phyloP scores from a whole-genome alignment of 2,797 vertebrate genomes.

The Mus caroli region DNA sequence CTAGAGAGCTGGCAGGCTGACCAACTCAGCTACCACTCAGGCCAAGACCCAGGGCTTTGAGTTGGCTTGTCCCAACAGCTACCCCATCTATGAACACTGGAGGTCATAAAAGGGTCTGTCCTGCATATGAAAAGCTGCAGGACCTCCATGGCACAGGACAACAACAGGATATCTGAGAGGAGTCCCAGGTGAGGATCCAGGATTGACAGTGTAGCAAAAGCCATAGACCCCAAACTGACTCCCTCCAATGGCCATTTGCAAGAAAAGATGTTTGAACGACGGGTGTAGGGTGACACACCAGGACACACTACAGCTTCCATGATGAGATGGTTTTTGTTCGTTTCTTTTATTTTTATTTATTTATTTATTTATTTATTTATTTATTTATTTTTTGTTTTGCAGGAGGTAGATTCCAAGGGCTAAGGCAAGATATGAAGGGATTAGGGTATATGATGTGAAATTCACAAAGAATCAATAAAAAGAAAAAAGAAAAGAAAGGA shows the following conservation, averaged over 20 bases:
- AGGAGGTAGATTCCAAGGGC: no score
- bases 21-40: background rate
- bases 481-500: background rate
- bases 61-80: background rate
- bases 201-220: background rate
- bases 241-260: background rate
- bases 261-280: background rate
- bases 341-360: no score
- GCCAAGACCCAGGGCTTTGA: background rate
- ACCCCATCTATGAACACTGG: background rate
- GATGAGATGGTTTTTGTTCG: background rate
- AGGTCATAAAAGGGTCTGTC: background rate
- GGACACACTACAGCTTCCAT: background rate
- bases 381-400: background rate
- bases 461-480: background rate
- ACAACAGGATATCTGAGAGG: background rate
- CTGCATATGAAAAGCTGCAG: background rate
- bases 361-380: background rate
- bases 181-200: background rate
- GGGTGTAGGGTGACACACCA: background rate
- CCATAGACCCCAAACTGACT: background rate
- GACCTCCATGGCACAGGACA: background rate
- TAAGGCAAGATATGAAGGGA: background rate
- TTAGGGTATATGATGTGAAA: background rate
- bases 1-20: background rate